Base-by-base conservation (phyloP, 1,140 invertebrate species). In the Halyomorpha halys region DNA sequence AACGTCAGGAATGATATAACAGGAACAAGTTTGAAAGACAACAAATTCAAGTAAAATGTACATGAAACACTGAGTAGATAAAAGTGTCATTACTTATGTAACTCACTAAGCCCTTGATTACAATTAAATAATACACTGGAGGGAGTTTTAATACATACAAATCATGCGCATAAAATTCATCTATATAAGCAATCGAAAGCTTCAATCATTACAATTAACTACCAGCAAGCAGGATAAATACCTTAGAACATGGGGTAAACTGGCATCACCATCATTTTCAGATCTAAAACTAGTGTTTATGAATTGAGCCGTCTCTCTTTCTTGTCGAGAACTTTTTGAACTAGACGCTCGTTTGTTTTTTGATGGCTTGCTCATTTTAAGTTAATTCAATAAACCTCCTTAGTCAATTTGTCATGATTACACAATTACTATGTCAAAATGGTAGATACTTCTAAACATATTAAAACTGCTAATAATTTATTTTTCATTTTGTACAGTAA, bases 211-310 rank as follows among this genome's bases (percentile, higher is more conserved):
- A 15, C 16, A 27, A 60, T n/a, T n/a, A 54, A 53, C 23, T 30
- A 39, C 34, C 34, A 39, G 34, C 34, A 39, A 39, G 34, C 34
- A 39, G 34, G 34, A 39, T 39, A 39, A 39, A 39, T 63, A 69
- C 68, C 66, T 68, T 23, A 69, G 23, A n/a, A 67, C 60, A 30
- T 65, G 65, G 16, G 68, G 68, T 23, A 69, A 54, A 47, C 44
- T 59, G 19, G 65, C 34, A 23, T 68, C 68, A 27, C 45, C 49
- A 21, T 65, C 68, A 25, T 6, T 47, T 21, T 78, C 76, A 2
- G 75, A 71, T 65, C 75, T 73, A 62, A 77, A 77, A 61, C 70
- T 76, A 39, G 72, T 70, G 68, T 74, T 76, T 19, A 78, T 73
- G 23, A 62, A 62, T 16, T 44, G 39, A 21, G 27, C n/a, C 3